A percentile compares a stretch with the other conserved stretches of the same genome.
Conservation (phyloP, 2,113 vertebrate species). For the Hydrolagus affinis region DNA sequence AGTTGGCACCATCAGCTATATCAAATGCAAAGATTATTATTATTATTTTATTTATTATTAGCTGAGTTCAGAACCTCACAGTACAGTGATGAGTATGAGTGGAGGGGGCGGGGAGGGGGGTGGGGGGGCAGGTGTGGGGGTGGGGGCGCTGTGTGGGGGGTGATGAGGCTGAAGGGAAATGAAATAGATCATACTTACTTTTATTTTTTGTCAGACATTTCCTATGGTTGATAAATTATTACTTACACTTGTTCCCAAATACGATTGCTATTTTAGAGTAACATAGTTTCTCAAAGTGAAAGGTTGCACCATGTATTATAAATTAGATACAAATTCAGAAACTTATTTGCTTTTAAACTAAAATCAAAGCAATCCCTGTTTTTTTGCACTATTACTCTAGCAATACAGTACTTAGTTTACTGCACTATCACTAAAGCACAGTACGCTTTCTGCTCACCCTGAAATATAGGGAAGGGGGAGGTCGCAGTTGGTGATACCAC, state of each 20-base stretch:
- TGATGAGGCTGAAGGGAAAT: too few relatives aligned
- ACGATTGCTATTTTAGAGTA: too few relatives aligned
- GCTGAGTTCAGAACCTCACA: neutral
- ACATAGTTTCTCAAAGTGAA: too few relatives aligned
- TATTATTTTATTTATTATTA: too few relatives aligned
- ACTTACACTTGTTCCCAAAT: neutral
- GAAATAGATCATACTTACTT: constrained; percentile 39
- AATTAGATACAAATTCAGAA: too few relatives aligned
- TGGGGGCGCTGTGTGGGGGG: too few relatives aligned
- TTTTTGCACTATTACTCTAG: neutral
- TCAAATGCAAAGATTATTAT: too few relatives aligned
- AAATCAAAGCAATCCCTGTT: neutral
- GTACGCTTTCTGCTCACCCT: neutral
- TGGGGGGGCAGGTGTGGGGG: neutral
- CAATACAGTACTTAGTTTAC: neutral
- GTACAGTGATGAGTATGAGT: neutral
- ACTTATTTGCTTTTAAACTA: too few relatives aligned
- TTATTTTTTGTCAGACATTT: constrained; percentile 46
- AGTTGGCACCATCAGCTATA: neutral
- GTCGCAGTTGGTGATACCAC: neutral
- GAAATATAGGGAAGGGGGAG: neutral
- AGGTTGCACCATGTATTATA: too few relatives aligned
- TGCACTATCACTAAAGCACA: neutral
- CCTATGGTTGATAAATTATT: too few relatives aligned
- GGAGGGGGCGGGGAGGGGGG: neutral